Percentiles rank a stretch among this genome's conserved stretches.
phyloP scores from a whole-genome alignment of 1,140 invertebrate species.

The Nasonia longicornis region DNA sequence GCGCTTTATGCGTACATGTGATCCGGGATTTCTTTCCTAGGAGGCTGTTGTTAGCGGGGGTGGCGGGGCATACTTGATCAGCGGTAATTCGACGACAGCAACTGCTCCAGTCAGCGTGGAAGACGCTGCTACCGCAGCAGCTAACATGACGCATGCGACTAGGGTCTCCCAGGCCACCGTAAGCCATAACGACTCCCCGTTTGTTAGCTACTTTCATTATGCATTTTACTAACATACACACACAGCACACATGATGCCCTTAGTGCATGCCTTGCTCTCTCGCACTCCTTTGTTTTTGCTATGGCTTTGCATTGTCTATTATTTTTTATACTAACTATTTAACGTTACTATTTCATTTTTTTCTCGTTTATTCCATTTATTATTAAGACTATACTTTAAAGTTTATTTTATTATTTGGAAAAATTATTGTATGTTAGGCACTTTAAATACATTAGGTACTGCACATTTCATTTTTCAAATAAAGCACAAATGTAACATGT shows the following conservation, averaged over 20 bases:
- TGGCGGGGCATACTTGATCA: constrained; percentile 76
- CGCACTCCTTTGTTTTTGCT: not conserved
- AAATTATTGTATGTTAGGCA: no score
- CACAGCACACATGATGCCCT: constrained; percentile 19
- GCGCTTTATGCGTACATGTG: constrained; percentile 10
- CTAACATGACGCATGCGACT: constrained; percentile 84
- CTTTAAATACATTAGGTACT: no score
- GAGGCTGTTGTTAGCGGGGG: constrained; percentile 70
- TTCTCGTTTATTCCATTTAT: not conserved
- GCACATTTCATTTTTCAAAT: constrained; percentile 23
- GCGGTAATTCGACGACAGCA: constrained; percentile 70
- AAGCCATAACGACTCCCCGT: constrained; percentile 71
- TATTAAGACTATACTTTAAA: not conserved
- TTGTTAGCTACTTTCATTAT: constrained; percentile 62
- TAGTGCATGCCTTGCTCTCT: constrained; percentile 8
- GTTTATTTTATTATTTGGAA: constrained; percentile 13
- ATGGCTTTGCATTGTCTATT: not conserved
- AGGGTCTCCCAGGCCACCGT: constrained; percentile 90
- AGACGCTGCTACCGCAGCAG: constrained; percentile 70
- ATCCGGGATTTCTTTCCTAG: constrained; percentile 58
- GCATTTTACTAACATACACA: constrained; percentile 52
- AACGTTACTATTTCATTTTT: not conserved
- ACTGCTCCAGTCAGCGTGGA: constrained; percentile 70
- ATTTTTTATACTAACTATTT: not conserved
- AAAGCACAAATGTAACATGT: constrained; percentile 29